Evolutionary conservation across 2,797 vertebrate genomes (phyloP), one percentile per base, ranked within the genome.

Genomic region (Gorsachius magnificus): DNA sequence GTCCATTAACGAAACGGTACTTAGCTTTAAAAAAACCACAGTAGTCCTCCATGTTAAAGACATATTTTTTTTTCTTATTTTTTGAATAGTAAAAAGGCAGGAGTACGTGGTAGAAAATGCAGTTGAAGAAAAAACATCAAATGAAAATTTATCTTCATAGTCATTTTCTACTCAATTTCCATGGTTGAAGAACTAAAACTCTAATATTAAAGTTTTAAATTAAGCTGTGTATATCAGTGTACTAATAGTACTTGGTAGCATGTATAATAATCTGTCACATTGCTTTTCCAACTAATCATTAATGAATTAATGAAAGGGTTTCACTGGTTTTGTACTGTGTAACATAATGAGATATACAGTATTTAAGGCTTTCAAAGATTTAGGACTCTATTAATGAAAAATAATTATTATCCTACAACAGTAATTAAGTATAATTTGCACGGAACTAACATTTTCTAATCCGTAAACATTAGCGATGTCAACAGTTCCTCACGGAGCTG

Each of bases 301-400:
- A 83, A 94, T 95, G 89, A 96, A 90, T 97, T 97, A 97, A 96
- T 96, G 93, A 97, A 97, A 97, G 77, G 78, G 41, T 91, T 96
- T 97, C 96, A 58, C 50, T 83, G 70, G 78, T 78, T 97, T 97
- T 91, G 78, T 96, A 91, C 91, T 82, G 83, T 63, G 61, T 90
- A 93, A 83, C 90, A 95, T 97, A 98, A 97, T 94, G 87, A 97
- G 95, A 94, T 96, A 87, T 64, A 96, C 64, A 93, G 81, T 92
- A 91, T 95, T 97, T 97, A 97, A 97, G 91, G 83, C 91, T 97
- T 97, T 91, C 93, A 95, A 97, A 96, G 96, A 97, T 95, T 94
- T 95, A 94, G 79, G 43, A 41, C 80, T 97, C 90, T 95, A 89
- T 97, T 98, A 97, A 93, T 97, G 96, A 97, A 97, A 97, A 97